Evolutionary conservation across 2,797 vertebrate genomes (phyloP).

Genomic region (Gephyroberyx darwinii): DNA sequence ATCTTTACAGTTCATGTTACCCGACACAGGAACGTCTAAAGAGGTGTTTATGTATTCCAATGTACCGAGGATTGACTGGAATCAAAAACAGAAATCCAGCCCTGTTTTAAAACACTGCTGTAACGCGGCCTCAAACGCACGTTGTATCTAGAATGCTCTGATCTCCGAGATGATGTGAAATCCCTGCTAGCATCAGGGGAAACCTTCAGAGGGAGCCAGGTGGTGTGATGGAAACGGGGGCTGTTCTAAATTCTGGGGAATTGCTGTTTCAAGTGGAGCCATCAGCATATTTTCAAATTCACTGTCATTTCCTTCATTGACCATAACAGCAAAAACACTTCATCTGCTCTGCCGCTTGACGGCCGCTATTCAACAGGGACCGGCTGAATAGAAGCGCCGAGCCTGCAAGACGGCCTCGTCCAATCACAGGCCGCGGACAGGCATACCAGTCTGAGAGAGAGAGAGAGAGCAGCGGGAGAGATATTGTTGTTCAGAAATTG

Average conservation of each 20-base stretch:
- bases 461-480: conserved; percentile 43
- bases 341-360: conserved; percentile 61
- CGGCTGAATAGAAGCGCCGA: conserved; percentile 64
- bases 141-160: conserved; percentile 42
- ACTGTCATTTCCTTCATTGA: conserved; percentile 77
- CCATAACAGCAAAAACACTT: conserved; percentile 76
- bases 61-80: conserved; percentile 4
- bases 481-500: conserved; percentile 75
- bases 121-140: conserved; percentile 29
- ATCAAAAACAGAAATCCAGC: conserved; percentile 32
- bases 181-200: conserved; percentile 44
- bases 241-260: conserved; percentile 65
- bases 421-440: conserved; percentile 66
- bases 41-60: conserved; percentile 46
- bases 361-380: conserved; percentile 67
- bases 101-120: conserved; percentile 31
- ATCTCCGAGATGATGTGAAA: conserved; percentile 44
- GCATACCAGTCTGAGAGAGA: conserved; percentile 35
- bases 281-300: conserved; percentile 81
- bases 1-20: conserved; percentile 18
- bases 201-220: conserved; percentile 36
- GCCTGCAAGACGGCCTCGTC: conserved; percentile 58
- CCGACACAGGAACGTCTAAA: conserved; percentile 9
- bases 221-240: conserved; percentile 39
- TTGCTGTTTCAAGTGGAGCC: conserved; percentile 69